Percentiles rank a stretch among this genome's conserved stretches.
Conservation (phyloP, 2,113 vertebrate species). For the Ivindomyrus marchei region DNA sequence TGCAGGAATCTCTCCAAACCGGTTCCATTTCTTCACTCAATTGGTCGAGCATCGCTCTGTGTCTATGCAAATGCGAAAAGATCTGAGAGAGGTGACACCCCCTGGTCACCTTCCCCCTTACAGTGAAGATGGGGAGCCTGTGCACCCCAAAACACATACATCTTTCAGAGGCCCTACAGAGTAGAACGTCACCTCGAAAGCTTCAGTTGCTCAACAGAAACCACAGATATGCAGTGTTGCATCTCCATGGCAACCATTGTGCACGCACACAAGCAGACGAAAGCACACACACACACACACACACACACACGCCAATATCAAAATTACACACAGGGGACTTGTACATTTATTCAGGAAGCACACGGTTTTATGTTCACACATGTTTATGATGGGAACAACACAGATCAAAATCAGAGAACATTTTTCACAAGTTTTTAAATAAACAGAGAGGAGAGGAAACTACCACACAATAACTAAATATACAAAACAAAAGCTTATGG, state of each 20-base stretch:
- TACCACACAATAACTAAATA: not conserved
- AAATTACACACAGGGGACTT: not conserved
- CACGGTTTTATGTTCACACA: not conserved
- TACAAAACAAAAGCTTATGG: not conserved
- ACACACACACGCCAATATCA: not conserved
- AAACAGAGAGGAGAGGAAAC: not conserved
- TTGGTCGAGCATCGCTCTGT: not conserved
- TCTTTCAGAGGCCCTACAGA: not conserved
- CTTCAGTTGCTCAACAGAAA: conserved; percentile 11
- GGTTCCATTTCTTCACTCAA: not conserved
- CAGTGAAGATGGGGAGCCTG: not conserved
- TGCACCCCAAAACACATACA: not conserved
- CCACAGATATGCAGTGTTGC: not conserved
- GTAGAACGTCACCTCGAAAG: not conserved
- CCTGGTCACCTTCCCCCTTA: not conserved
- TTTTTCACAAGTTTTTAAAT: not conserved
- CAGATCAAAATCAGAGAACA: not conserved
- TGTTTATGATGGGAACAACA: not conserved
- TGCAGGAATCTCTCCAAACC: not conserved
- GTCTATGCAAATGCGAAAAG: not conserved
- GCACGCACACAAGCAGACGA: not conserved
- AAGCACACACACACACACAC: not conserved
- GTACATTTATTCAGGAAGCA: not conserved
- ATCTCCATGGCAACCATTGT: conserved; percentile 20
- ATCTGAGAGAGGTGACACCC: not conserved